phyloP scores from a whole-genome alignment of 2,888 invertebrate species.

The Eupithecia tripunctaria region DNA sequence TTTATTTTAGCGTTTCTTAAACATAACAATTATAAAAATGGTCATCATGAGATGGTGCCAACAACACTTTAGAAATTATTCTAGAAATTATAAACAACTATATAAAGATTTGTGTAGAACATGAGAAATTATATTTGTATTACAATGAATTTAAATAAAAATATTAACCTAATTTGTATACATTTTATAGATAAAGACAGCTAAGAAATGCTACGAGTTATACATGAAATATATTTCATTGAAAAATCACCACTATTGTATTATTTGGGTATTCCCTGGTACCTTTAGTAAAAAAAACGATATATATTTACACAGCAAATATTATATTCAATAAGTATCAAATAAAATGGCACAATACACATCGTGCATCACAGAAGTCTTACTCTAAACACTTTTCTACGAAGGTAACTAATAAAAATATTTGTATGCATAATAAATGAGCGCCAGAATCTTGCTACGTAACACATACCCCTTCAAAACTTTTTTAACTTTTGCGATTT shows the following conservation, averaged over 20 bases:
- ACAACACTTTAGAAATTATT: conserved; percentile 41
- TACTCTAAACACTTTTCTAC: conserved; percentile 20
- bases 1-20: conserved; percentile 73
- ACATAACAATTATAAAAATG: conserved; percentile 40
- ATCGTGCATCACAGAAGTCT: conserved; percentile 36
- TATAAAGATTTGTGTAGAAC: conserved; percentile 48
- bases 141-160: conserved; percentile 51
- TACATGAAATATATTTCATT: conserved; percentile 81
- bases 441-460: neutral
- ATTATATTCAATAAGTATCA: conserved; percentile 26
- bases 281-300: conserved; percentile 13
- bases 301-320: conserved; percentile 15
- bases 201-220: conserved; percentile 84
- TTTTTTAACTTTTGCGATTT: too few relatives aligned
- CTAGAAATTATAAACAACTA: conserved; percentile 38
- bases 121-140: conserved; percentile 49
- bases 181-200: conserved; percentile 73
- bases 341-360: conserved; percentile 28
- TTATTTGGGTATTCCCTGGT: conserved; percentile 39
- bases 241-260: conserved; percentile 66
- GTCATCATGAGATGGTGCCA: conserved; percentile 44
- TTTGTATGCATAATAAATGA: neutral
- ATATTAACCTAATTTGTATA: conserved; percentile 50
- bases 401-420: conserved; percentile 10
- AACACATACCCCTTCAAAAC: neutral